Base-by-base conservation (phyloP, 2,113 vertebrate species). In the Actinemys pallida region DNA sequence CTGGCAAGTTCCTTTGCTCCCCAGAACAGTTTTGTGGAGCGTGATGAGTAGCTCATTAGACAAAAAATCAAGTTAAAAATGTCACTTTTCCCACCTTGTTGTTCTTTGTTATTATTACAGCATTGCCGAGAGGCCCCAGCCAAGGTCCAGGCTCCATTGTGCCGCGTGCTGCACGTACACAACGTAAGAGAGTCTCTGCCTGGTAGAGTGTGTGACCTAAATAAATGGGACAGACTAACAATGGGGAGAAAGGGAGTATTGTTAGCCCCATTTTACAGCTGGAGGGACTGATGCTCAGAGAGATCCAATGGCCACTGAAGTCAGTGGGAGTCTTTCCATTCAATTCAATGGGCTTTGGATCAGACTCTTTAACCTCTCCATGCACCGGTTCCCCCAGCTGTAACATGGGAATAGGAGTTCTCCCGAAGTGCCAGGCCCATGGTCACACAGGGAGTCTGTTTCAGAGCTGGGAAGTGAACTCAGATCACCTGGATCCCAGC, bases 1-100 rank as follows among this genome's bases (percentile, higher is more conserved):
- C n/a, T 78, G 1, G 20, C 0, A 1, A 27, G 10, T 20, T 8
- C 47, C 56, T 24, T 2, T 76, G 1, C 16, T 0, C 81, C 25
- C 75, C 45, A 53, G 50, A 20, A 25, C 47, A 5, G 0, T 3
- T 76, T 49, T 42, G 2, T 78, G 47, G 0, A 0, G 2, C 6
- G n/a, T 10, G 1, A 35, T 39, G 59, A 57, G 81, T 52, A 17
- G 52, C 49, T 88, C 89, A n/a, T 54, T 14, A 25, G 5, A 31
- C 52, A 88, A 3, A 59, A 53, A 39, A 5, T 14, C 19, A 1
- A 45, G 47, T 9, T 10, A 16, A 69, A 75, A 42, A 7, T 1
- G 22, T 2, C 35, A 7, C 35, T 62, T 27, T 45, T 17, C 2
- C 9, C 52, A 3, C 81, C 0, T 1, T 2, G 27, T 17, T 35